A percentile compares a stretch with the other conserved stretches of the same genome.
phyloP scores from a whole-genome alignment of 2,113 vertebrate species.

The Chiloscyllium plagiosum region DNA sequence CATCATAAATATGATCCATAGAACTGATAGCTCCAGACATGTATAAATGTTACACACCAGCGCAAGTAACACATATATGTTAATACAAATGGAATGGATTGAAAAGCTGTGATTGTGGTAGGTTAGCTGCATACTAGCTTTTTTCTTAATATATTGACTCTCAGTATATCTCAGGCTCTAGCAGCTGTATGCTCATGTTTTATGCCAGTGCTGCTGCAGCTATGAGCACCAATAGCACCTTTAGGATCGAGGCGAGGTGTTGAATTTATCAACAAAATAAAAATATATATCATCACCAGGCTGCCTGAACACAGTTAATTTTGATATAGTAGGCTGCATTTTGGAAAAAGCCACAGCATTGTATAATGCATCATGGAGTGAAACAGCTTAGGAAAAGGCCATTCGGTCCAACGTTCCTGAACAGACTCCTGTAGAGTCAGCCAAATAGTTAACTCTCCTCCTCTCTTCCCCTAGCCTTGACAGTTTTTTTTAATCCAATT shows the following conservation, averaged over 20 bases:
- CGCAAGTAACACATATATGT: neutral
- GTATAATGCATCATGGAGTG: neutral
- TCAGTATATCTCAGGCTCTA: neutral
- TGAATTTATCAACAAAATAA: neutral
- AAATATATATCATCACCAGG: neutral
- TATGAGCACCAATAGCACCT: neutral
- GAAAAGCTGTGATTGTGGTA: conserved; percentile 24
- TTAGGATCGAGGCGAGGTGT: neutral
- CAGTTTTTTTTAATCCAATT: neutral
- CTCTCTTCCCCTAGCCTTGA: neutral
- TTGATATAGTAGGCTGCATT: neutral
- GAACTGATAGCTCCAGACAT: neutral
- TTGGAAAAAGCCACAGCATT: neutral
- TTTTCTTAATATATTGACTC: neutral
- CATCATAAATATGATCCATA: neutral
- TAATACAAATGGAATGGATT: conserved; percentile 29
- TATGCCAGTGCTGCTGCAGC: neutral
- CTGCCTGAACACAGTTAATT: neutral
- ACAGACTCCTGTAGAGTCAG: neutral
- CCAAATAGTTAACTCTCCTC: neutral
- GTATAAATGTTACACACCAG: neutral
- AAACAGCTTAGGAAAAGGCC: no score
- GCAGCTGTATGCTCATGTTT: neutral
- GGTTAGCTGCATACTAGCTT: conserved; percentile 15
- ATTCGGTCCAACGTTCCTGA: neutral